Evolutionary conservation across 1,140 invertebrate species (phyloP).

Genomic region (Dinoponera quadriceps): DNA sequence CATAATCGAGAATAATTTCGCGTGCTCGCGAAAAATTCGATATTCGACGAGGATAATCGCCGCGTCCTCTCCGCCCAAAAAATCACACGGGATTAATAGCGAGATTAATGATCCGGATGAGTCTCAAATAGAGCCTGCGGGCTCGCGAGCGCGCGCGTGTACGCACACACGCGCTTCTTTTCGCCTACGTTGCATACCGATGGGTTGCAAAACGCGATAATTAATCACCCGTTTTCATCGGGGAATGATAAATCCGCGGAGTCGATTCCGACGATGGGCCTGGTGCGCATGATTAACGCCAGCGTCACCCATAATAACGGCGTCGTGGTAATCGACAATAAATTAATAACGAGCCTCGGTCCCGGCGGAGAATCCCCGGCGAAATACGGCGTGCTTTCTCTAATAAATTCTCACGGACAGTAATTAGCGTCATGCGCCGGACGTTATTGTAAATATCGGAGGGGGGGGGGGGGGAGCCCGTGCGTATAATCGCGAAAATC

Average conservation of each 20-base stretch:
- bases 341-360: conserved; percentile 60
- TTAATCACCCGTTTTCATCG: conserved; percentile 64
- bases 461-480: neutral
- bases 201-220: conserved; percentile 64
- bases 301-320: conserved; percentile 50
- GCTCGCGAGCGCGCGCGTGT: too few species aligned
- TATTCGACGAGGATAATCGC: conserved; percentile 32
- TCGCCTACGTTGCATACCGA: conserved; percentile 44
- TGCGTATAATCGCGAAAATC: neutral
- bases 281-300: conserved; percentile 64
- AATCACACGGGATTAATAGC: conserved; percentile 31
- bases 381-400: conserved; percentile 57
- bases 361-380: neutral
- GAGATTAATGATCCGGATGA: conserved; percentile 66
- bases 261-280: conserved; percentile 61
- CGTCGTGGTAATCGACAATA: conserved; percentile 56
- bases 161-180: conserved; percentile 1
- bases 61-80: neutral
- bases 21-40: neutral
- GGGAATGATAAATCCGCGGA: conserved; percentile 64
- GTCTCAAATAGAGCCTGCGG: conserved; percentile 39
- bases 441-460: conserved; percentile 44
- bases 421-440: conserved; percentile 48
- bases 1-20: neutral
- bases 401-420: conserved; percentile 64